Evolutionary conservation across 2,113 vertebrate species (phyloP).

Genomic region (Nansenia antarctica): DNA sequence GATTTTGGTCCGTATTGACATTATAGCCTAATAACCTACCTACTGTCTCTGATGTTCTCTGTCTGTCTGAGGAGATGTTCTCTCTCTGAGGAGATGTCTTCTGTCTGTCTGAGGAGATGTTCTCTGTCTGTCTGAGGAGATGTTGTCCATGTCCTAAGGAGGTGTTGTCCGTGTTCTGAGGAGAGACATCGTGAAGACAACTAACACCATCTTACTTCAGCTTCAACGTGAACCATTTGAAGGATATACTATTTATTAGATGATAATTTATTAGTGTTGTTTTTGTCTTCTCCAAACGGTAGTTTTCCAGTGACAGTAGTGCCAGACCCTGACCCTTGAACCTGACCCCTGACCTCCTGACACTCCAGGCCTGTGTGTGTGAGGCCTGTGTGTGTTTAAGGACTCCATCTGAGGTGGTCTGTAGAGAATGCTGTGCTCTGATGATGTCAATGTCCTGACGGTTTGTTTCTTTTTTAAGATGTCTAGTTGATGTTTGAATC

Average conservation of each 20-base stretch:
- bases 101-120: constrained; percentile 15
- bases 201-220: constrained; percentile 20
- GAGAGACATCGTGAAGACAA: constrained; percentile 15
- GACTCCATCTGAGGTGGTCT: background rate
- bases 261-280: constrained; percentile 40
- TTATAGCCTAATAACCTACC: background rate
- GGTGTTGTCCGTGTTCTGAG: constrained; percentile 22
- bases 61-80: constrained; percentile 13
- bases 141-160: too few species aligned
- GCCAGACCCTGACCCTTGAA: too few species aligned
- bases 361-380: constrained; percentile 38
- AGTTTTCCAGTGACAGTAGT: too few species aligned
- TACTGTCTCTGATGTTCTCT: constrained; percentile 27
- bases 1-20: background rate
- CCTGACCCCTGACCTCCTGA: too few species aligned
- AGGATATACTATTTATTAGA: constrained; percentile 37
- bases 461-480: constrained; percentile 22
- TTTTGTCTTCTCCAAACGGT: constrained; percentile 28
- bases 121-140: too few species aligned
- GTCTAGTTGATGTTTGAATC: constrained; percentile 34
- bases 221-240: constrained; percentile 30
- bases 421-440: constrained; percentile 12
- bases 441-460: constrained; percentile 6
- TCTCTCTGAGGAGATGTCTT: constrained; percentile 30
- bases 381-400: constrained; percentile 18